Evolutionary conservation across 92 coral and sea anemone species (phyloP).

Genomic region (Paragorgia papillata): DNA sequence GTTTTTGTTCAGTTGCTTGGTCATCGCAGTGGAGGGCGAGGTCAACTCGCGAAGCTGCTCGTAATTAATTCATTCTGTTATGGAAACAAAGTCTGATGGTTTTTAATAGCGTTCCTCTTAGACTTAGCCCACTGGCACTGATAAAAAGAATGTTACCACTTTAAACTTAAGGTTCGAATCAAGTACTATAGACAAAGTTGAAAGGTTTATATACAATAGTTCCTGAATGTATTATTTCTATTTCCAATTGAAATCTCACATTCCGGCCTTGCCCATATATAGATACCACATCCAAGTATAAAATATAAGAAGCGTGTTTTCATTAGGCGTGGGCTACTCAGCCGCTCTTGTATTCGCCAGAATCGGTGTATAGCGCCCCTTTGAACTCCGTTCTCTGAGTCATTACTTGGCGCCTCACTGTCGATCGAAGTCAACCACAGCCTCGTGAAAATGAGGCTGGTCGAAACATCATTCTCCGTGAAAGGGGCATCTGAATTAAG

Average conservation of each 20-base stretch:
- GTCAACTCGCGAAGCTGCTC: no score
- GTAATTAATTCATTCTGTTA: no score
- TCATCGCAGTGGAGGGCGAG: no score
- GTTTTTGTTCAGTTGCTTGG: no score
- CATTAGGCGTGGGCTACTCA: conserved; percentile 5
- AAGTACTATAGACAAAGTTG: no score
- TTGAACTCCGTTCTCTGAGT: conserved; percentile 12
- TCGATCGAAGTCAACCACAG: not conserved
- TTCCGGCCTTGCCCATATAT: not conserved
- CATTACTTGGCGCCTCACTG: conserved; percentile 40
- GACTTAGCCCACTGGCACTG: no score
- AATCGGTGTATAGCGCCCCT: conserved; percentile 18
- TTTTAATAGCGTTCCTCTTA: no score
- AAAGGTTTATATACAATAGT: no score
- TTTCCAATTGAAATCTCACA: not conserved
- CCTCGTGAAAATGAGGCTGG: conserved; percentile 27
- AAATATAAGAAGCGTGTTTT: not conserved
- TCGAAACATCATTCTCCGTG: not conserved
- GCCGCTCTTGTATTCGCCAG: not conserved
- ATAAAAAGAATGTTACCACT: no score
- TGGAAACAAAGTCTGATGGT: no score
- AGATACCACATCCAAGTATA: not conserved
- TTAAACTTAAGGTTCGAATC: not conserved
- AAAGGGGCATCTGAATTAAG: conserved; percentile 3
- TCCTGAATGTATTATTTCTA: not conserved